Base-by-base conservation (phyloP, 92 coral and sea anemone genomes). In the Epizoanthus scotinus region DNA sequence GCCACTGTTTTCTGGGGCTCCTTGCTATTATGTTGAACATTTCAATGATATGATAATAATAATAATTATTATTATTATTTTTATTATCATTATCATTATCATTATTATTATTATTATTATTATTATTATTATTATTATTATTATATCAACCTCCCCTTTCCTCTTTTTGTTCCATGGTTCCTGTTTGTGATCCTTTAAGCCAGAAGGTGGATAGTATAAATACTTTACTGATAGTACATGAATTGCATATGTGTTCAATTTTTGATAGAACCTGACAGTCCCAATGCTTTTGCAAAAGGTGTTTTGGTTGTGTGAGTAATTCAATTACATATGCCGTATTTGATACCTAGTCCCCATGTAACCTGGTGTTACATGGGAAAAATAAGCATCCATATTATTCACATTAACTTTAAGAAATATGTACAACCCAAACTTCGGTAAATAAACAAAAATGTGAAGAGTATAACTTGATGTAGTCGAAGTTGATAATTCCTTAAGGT, bases 311-410 rank as follows among this genome's bases (percentile, higher is more conserved):
- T 75, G 25, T n/a, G 18, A 25, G 28, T 54, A 18, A 29, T 27
- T 55, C 18, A 63, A 44, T 13, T 44, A 44, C 52, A 44, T n/a
- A n/a, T n/a, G n/a, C n/a, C n/a, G 14, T 29, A 27, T 47, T 73
- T 73, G 34, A 75, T 25, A 59, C 22, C 26, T 75, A 59, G 63
- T n/a, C 6, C 26, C 27, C 81, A 75, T 75, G 81, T 40, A 54
- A 59, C 81, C 81, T 31, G 81, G 81, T 75, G 81, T 75, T 75
- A 67, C 81, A 75, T 75, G 81, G 38, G 59, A 75, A 75, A 58
- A 75, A 59, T 75, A 58, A 58, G 47, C 73, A 25, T 57, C 67
- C 17, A 44, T 44, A 44, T 44, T 50, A 56, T 74, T 74, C 67
- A 56, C 34, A 57, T 74, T 31, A 58, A 75, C 18, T 50, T 58